Evolutionary conservation across 2,888 invertebrate species (phyloP).

Genomic region (Agrochola macilenta): DNA sequence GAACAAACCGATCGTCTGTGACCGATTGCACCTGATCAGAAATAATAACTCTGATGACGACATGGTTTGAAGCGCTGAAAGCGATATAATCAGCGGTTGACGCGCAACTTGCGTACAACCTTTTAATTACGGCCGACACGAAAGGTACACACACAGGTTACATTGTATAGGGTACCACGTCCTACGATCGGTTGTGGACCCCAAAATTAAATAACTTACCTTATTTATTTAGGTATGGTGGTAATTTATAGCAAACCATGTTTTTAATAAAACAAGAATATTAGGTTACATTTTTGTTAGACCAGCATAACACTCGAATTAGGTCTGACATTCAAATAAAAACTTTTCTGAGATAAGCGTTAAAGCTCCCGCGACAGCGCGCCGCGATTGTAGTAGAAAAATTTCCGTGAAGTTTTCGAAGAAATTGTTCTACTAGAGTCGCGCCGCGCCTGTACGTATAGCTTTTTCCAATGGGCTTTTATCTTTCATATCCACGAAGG

Average conservation of each 20-base stretch:
- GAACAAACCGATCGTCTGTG: slow-evolving; percentile 76
- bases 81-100: slow-evolving; percentile 47
- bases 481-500: neutral
- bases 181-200: slow-evolving; percentile 25
- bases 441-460: neutral
- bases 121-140: slow-evolving; percentile 52
- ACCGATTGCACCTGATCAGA: slow-evolving; percentile 78
- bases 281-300: neutral
- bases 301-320: neutral
- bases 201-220: slow-evolving; percentile 1
- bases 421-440: neutral
- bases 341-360: neutral
- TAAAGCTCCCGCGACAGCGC: neutral
- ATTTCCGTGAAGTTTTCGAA: neutral
- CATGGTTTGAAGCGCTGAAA: slow-evolving; percentile 62
- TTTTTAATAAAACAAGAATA: neutral
- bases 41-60: slow-evolving; percentile 70
- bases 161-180: slow-evolving; percentile 5
- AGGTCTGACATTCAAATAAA: neutral
- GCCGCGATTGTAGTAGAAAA: neutral
- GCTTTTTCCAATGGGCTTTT: neutral
- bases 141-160: slow-evolving; percentile 47
- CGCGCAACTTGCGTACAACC: slow-evolving; percentile 38
- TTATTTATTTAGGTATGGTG: slow-evolving; percentile 30
- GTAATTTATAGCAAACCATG: slow-evolving; percentile 4